These are phyloP conservation scores for Drosophila buzzatii DNA, from an alignment of 2,888 invertebrate species.

Conservation along the genomic window DNA sequence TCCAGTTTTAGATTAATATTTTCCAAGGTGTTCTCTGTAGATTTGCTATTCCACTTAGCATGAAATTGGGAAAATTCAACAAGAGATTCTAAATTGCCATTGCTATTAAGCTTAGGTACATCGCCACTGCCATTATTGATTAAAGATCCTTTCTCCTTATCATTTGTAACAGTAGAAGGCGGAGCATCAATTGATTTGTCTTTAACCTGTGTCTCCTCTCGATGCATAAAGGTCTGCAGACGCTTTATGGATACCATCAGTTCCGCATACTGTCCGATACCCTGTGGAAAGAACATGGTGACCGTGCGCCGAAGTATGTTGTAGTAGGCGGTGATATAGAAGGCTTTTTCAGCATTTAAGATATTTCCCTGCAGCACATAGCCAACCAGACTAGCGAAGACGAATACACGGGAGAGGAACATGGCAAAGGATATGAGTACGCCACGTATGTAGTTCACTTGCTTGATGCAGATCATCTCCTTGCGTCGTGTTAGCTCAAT, in stretches of 20 bases:
- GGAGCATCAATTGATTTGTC: conserved; percentile 66
- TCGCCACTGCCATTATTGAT: conserved; percentile 37
- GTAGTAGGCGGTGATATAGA: conserved; percentile 95
- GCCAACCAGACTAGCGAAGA: conserved; percentile 93
- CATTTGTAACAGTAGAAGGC: conserved; percentile 9
- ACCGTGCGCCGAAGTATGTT: conserved; percentile 93
- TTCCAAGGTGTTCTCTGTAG: conserved; percentile 88
- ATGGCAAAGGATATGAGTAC: conserved; percentile 93
- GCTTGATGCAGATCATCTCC: conserved; percentile 88
- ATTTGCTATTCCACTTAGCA: conserved; percentile 89
- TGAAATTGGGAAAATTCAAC: conserved; percentile 88
- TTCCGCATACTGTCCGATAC: conserved; percentile 88
- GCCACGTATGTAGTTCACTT: conserved; percentile 91
- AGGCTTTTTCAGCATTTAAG: conserved; percentile 93
- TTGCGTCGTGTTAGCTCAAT: conserved; percentile 88
- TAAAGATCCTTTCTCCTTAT: conserved; percentile 49
- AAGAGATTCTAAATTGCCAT: conserved; percentile 56
- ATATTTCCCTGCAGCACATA: conserved; percentile 90
- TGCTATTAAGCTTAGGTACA: conserved; percentile 24
- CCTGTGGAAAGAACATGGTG: conserved; percentile 94
- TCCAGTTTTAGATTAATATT: conserved; percentile 88
- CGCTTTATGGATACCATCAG: conserved; percentile 87
- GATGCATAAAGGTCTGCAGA: conserved; percentile 87
- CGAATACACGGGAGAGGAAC: conserved; percentile 94
- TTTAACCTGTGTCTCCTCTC: conserved; percentile 86